These are phyloP conservation scores for Campoplex capitator DNA, from an alignment of 2,888 invertebrate genomes.

Conservation along the genomic window DNA sequence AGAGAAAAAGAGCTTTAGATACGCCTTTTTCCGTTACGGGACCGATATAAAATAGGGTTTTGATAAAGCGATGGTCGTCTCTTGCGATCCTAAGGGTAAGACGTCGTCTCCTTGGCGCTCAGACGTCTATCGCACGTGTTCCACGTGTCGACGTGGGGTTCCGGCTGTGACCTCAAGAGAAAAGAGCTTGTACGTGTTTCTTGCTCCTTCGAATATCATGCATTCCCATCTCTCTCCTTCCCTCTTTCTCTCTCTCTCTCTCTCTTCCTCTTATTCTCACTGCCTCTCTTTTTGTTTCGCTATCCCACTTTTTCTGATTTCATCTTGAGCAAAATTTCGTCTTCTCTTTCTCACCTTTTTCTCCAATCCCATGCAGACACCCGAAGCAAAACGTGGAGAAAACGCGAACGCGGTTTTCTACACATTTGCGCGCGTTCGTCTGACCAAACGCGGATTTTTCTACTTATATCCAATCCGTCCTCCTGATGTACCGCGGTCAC, in stretches of 20 bases:
- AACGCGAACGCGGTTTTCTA: slow-evolving; percentile 37
- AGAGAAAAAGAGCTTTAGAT: slow-evolving; percentile 3
- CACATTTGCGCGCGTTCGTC: slow-evolving; percentile 46
- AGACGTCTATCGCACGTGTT: slow-evolving; percentile 78
- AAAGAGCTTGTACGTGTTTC: slow-evolving; percentile 59
- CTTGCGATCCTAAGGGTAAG: slow-evolving; percentile 49
- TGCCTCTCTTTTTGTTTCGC: neutral
- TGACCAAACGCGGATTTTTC: slow-evolving; percentile 54
- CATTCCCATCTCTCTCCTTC: neutral
- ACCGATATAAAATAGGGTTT: slow-evolving; percentile 74
- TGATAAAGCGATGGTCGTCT: slow-evolving; percentile 76
- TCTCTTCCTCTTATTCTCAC: no score
- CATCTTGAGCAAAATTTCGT: neutral
- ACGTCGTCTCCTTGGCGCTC: slow-evolving; percentile 64
- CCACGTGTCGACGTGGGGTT: slow-evolving; percentile 72
- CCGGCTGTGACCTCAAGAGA: slow-evolving; percentile 52
- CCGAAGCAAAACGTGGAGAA: slow-evolving; percentile 23
- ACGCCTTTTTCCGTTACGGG: slow-evolving; percentile 53
- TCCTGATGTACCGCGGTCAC: slow-evolving; percentile 7
- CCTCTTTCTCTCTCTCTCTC: neutral
- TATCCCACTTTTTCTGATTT: neutral
- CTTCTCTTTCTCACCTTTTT: neutral
- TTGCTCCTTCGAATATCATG: slow-evolving; percentile 16
- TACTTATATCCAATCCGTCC: slow-evolving; percentile 21
- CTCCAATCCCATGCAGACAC: neutral